Evolutionary conservation across 2,888 invertebrate species (phyloP).

Genomic region (Chymomyza caudatula): DNA sequence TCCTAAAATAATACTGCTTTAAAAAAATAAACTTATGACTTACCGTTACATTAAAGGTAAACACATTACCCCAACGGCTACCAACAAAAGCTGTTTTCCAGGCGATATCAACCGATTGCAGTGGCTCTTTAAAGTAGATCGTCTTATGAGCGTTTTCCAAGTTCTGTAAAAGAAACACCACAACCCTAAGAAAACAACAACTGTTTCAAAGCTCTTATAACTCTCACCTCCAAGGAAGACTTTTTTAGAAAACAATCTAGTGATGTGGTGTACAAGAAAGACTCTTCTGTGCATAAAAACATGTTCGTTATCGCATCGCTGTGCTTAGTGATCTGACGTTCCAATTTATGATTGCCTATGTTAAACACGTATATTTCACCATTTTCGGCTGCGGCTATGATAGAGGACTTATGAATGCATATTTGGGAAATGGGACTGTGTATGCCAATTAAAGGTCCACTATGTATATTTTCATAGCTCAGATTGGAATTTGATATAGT

Average conservation of each 20-base stretch:
- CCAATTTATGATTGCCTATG: conserved; percentile 61
- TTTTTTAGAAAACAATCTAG: conserved; percentile 76
- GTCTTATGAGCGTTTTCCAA: conserved; percentile 71
- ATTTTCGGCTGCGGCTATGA: conserved; percentile 76
- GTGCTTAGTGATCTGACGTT: conserved; percentile 74
- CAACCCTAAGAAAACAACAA: not conserved
- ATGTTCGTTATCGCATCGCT: conserved; percentile 76
- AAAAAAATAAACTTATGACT: conserved; percentile 34
- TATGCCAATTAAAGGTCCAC: conserved; percentile 60
- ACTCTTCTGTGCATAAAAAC: conserved; percentile 58
- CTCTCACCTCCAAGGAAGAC: conserved; percentile 72
- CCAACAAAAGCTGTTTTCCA: conserved; percentile 87
- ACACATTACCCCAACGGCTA: conserved; percentile 84
- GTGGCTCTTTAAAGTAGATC: conserved; percentile 78
- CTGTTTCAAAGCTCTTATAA: no score
- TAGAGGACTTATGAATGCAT: conserved; percentile 60
- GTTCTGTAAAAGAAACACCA: conserved; percentile 54
- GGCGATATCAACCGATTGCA: conserved; percentile 86
- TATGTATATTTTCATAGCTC: conserved; percentile 44
- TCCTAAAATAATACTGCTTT: no score
- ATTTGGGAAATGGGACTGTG: conserved; percentile 73
- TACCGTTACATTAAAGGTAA: conserved; percentile 85
- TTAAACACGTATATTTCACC: conserved; percentile 76
- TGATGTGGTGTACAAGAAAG: conserved; percentile 73
- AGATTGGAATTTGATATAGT: not conserved